phyloP scores from a whole-genome alignment of 2,888 invertebrate species.

The Gandaritis pyraliata region DNA sequence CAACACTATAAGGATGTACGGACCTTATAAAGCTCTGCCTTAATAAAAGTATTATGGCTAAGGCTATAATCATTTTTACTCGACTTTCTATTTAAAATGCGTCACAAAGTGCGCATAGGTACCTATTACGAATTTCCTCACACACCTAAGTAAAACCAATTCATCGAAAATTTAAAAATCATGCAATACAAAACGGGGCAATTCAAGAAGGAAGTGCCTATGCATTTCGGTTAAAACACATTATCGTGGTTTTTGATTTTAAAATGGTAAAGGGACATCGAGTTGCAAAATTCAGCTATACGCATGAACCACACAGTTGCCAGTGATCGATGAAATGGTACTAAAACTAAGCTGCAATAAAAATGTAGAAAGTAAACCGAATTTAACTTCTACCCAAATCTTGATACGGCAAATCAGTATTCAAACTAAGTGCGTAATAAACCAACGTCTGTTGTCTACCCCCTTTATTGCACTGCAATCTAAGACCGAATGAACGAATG shows the following conservation, averaged over 20 bases:
- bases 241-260: too few relatives aligned
- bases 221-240: too few relatives aligned
- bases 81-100: constrained; percentile 13
- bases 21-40: constrained; percentile 31
- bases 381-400: constrained; percentile 41
- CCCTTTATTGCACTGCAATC: constrained; percentile 39
- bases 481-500: constrained; percentile 3
- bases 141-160: too few relatives aligned
- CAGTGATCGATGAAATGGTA: constrained; percentile 33
- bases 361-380: constrained; percentile 36
- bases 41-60: constrained; percentile 42
- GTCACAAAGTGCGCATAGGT: too few relatives aligned
- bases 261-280: too few relatives aligned
- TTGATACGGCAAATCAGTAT: constrained; percentile 43
- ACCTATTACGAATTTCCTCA: too few relatives aligned
- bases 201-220: too few relatives aligned
- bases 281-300: too few relatives aligned
- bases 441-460: constrained; percentile 41
- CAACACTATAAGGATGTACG: constrained; percentile 28
- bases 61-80: constrained; percentile 9
- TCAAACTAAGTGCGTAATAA: constrained; percentile 42
- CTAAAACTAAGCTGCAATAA: constrained; percentile 24
- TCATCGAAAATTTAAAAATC: too few relatives aligned
- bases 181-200: too few relatives aligned
- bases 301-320: constrained; percentile 13